Evolutionary conservation across 2,113 vertebrate genomes (phyloP).

Genomic region (Suricata suricatta): DNA sequence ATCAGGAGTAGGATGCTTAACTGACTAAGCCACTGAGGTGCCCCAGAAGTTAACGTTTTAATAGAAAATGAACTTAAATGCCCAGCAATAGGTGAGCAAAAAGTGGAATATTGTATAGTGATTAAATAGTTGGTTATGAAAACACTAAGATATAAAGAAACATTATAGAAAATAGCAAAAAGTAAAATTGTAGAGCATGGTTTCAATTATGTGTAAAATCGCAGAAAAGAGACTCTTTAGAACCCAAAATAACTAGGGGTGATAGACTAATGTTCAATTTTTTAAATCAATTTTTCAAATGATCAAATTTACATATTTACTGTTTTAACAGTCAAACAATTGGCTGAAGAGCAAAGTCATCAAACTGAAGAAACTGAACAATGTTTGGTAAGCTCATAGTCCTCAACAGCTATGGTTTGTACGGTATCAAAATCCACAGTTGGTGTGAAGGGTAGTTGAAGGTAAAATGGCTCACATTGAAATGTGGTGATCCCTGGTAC

Average conservation of each 20-base stretch:
- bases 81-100: background rate
- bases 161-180: background rate
- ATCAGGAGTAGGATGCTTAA: no score
- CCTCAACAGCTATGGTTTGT: background rate
- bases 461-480: background rate
- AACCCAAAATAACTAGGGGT: background rate
- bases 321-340: background rate
- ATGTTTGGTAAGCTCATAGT: background rate
- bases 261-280: background rate
- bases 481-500: background rate
- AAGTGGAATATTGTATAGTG: background rate
- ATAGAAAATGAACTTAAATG: background rate
- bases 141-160: background rate
- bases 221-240: background rate
- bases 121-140: background rate
- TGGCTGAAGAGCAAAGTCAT: background rate
- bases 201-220: background rate
- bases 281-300: background rate
- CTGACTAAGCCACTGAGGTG: no score
- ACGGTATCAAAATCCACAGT: background rate
- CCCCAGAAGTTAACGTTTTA: background rate
- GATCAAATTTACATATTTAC: background rate
- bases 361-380: background rate
- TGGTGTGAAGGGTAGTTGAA: background rate
- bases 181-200: background rate